These are phyloP conservation scores for Cairina moschata DNA, from an alignment of 2,113 vertebrate genomes.

Conservation along the genomic window DNA sequence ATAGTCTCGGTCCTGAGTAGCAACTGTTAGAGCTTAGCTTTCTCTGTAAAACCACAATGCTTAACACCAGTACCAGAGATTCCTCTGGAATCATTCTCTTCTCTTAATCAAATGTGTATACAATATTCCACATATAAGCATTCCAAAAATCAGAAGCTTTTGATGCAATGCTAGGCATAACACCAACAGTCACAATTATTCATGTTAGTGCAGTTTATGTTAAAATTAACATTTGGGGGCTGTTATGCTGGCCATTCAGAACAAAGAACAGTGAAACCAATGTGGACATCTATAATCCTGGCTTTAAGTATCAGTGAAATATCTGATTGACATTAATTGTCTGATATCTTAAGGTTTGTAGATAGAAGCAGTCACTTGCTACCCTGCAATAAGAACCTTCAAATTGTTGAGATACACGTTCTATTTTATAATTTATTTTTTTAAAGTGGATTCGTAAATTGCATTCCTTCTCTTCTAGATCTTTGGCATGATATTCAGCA, in stretches of 20 bases:
- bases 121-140: background rate
- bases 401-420: background rate
- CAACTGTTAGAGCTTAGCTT: background rate
- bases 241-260: background rate
- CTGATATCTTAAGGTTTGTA: background rate
- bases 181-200: background rate
- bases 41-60: background rate
- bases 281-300: background rate
- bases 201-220: background rate
- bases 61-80: background rate
- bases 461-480: conserved; percentile 82
- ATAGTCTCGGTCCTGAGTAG: background rate
- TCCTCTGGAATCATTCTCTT: background rate
- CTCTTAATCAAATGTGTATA: background rate
- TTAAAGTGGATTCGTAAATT: conserved; percentile 42
- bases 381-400: background rate
- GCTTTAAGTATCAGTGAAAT: background rate
- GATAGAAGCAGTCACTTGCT: background rate
- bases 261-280: background rate
- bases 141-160: background rate
- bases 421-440: background rate
- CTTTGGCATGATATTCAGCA: conserved; percentile 98
- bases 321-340: background rate
- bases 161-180: background rate
- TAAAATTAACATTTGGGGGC: background rate